A percentile compares a stretch with the other conserved stretches of the same genome.
Evolutionary conservation across 2,797 vertebrate genomes (phyloP).

Genomic region (Epinephelus awoara): DNA sequence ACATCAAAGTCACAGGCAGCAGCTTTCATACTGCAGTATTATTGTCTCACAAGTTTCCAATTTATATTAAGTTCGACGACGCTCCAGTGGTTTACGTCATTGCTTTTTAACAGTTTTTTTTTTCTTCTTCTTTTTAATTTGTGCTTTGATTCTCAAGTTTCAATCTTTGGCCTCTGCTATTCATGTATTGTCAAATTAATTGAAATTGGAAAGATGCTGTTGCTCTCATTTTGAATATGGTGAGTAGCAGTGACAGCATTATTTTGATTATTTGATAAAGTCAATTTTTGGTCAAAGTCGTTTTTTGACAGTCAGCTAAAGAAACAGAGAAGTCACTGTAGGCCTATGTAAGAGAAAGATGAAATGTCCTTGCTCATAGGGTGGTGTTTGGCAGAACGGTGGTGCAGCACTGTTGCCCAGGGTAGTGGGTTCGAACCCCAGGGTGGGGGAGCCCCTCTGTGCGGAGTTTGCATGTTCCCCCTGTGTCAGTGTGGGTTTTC

Average conservation of each 20-base stretch:
- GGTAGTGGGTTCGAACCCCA: no score
- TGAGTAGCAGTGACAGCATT: not conserved
- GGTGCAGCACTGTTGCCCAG: no score
- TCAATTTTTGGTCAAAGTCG: not conserved
- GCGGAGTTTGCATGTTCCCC: no score
- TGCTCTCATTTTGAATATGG: not conserved
- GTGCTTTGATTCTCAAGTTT: not conserved
- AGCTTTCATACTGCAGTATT: not conserved
- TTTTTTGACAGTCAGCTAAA: not conserved
- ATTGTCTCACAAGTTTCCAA: not conserved
- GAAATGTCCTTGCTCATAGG: not conserved
- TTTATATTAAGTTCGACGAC: slow-evolving; percentile 15
- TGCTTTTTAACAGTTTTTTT: no score
- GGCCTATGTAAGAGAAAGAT: not conserved
- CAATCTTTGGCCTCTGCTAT: not conserved
- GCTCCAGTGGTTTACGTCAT: not conserved
- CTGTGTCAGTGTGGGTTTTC: no score
- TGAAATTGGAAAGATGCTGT: not conserved
- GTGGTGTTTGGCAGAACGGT: no score
- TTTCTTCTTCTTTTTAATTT: not conserved
- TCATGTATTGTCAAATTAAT: slow-evolving; percentile 8
- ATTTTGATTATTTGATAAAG: slow-evolving; percentile 3
- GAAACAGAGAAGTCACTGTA: not conserved
- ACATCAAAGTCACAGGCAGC: not conserved
- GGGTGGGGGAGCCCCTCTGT: no score